Percentiles rank a stretch among this genome's conserved stretches.
Conservation (phyloP, 1,140 invertebrate genomes). For the Paracyclopina nana region DNA sequence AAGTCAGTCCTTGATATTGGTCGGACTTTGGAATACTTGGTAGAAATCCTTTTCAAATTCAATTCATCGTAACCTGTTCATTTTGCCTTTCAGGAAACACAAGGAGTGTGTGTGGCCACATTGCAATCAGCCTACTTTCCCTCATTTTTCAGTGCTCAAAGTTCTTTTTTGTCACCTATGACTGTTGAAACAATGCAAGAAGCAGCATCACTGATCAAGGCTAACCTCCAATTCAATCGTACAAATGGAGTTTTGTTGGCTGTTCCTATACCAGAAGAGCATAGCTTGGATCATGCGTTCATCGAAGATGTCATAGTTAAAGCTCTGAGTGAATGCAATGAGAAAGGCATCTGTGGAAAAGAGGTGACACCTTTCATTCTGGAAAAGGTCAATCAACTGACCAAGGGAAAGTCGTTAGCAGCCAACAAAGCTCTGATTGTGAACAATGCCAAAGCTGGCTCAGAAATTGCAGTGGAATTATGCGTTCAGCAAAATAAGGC, state of each 20-base stretch:
- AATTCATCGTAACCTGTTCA: background rate
- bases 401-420: constrained; percentile 51
- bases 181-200: constrained; percentile 36
- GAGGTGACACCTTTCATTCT: constrained; percentile 81
- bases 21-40: constrained; percentile 80
- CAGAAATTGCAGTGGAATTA: constrained; percentile 52
- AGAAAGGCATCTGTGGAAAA: constrained; percentile 50
- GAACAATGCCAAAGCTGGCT: constrained; percentile 70
- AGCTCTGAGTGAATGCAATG: constrained; percentile 44
- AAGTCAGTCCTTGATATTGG: constrained; percentile 94
- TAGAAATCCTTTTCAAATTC: constrained; percentile 3
- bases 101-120: constrained; percentile 71
- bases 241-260: constrained; percentile 65
- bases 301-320: constrained; percentile 45
- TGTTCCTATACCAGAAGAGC: constrained; percentile 59
- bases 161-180: constrained; percentile 46
- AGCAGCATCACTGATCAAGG: constrained; percentile 46
- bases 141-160: constrained; percentile 63
- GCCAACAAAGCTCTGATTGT: constrained; percentile 74
- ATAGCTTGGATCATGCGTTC: constrained; percentile 40
- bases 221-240: constrained; percentile 37
- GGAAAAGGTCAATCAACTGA: constrained; percentile 47
- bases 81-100: constrained; percentile 50
- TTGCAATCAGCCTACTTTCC: constrained; percentile 48
- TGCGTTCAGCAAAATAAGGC: constrained; percentile 19